Evolutionary conservation across 2,888 invertebrate species (phyloP).

Genomic region (Lypha dubia): DNA sequence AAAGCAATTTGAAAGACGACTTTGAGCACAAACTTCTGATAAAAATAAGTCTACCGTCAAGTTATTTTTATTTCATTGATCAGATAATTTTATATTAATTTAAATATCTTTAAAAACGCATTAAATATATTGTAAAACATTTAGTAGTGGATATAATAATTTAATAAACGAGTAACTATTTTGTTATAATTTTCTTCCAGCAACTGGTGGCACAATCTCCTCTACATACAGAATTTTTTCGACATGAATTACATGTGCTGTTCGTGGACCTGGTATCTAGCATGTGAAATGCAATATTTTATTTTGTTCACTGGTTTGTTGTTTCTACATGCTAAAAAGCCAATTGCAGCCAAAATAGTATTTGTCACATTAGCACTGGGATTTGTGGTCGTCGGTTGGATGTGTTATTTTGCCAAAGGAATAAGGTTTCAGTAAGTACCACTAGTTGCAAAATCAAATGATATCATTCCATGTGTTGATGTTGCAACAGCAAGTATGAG

Average conservation of each 20-base stretch:
- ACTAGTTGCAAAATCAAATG: constrained; percentile 20
- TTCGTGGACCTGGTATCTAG: constrained; percentile 80
- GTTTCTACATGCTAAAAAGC: constrained; percentile 76
- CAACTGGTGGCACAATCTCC: constrained; percentile 78
- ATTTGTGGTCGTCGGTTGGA: constrained; percentile 75
- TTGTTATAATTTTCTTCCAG: constrained; percentile 69
- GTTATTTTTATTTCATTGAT: no score
- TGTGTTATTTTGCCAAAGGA: constrained; percentile 76
- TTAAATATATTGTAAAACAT: no score
- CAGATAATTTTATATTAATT: no score
- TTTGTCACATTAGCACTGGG: constrained; percentile 73
- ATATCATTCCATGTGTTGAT: neutral
- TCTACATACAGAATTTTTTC: constrained; percentile 77
- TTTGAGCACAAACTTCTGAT: no score
- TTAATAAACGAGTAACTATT: no score
- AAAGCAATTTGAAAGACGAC: no score
- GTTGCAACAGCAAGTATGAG: neutral
- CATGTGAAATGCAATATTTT: constrained; percentile 79
- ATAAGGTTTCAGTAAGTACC: constrained; percentile 79
- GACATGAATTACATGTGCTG: constrained; percentile 77
- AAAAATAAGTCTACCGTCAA: no score
- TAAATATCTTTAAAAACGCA: no score
- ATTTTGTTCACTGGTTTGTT: constrained; percentile 75
- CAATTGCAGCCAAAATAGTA: constrained; percentile 74
- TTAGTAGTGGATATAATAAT: no score